Evolutionary conservation across 2,888 invertebrate genomes (phyloP).

Genomic region (Habrosyne pyritoides): DNA sequence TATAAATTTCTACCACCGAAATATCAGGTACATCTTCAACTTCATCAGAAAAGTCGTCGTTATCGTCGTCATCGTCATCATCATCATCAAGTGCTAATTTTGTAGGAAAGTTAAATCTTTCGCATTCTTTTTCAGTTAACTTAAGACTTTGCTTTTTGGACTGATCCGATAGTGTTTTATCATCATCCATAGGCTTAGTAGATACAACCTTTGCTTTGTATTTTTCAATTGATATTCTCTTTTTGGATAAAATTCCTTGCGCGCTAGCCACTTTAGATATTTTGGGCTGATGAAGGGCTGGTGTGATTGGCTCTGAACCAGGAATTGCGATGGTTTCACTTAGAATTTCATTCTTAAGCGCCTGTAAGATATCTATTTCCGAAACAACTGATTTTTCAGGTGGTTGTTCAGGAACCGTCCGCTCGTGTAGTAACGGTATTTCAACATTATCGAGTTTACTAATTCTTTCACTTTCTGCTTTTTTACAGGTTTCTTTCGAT

Average conservation of each 20-base stretch:
- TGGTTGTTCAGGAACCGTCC: constrained; percentile 36
- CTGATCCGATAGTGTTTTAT: constrained; percentile 30
- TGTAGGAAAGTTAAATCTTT: constrained; percentile 68
- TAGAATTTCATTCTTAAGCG: constrained; percentile 76
- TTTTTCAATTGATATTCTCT: constrained; percentile 77
- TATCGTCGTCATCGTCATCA: constrained; percentile 49
- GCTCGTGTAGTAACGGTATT: constrained; percentile 66
- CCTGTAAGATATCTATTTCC: constrained; percentile 77
- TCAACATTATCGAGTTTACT: constrained; percentile 35
- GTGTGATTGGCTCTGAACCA: constrained; percentile 53
- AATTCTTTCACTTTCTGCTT: constrained; percentile 8
- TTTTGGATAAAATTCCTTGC: constrained; percentile 61
- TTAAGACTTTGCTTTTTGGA: constrained; percentile 68
- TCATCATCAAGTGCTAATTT: constrained; percentile 53
- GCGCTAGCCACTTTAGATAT: constrained; percentile 65
- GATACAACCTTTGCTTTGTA: constrained; percentile 67
- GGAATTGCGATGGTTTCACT: constrained; percentile 60
- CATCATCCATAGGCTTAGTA: constrained; percentile 32
- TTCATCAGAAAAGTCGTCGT: constrained; percentile 34
- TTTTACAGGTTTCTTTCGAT: constrained; percentile 7
- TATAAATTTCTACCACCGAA: constrained; percentile 49
- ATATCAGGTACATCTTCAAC: constrained; percentile 33
- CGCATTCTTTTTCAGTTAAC: constrained; percentile 77
- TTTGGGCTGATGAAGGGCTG: constrained; percentile 72
- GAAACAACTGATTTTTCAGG: constrained; percentile 55